phyloP scores from a whole-genome alignment of 2,888 invertebrate species.

The Nudaria mundana region DNA sequence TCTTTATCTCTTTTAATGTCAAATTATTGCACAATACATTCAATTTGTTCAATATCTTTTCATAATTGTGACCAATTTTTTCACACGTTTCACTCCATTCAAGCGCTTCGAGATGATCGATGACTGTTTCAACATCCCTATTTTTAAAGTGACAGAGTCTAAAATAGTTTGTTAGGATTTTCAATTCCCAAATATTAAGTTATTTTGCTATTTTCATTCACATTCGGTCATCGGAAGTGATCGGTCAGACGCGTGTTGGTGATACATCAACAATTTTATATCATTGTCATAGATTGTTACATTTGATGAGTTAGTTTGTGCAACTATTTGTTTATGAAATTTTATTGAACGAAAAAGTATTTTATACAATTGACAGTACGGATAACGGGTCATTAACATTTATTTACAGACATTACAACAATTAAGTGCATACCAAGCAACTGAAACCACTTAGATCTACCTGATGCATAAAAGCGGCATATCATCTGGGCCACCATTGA shows the following conservation, averaged over 20 bases:
- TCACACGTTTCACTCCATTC: slow-evolving; percentile 24
- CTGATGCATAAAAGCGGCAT: too few species aligned
- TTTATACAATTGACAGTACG: too few species aligned
- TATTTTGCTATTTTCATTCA: slow-evolving; percentile 37
- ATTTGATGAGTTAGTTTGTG: slow-evolving; percentile 24
- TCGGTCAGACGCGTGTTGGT: slow-evolving; percentile 58
- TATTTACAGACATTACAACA: too few species aligned
- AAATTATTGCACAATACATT: slow-evolving; percentile 8
- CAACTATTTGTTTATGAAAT: slow-evolving; percentile 1
- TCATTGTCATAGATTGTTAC: slow-evolving; percentile 26
- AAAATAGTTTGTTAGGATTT: slow-evolving; percentile 1
- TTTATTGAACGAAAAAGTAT: too few species aligned
- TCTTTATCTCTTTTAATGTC: not conserved
- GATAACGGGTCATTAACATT: too few species aligned
- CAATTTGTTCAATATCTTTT: slow-evolving; percentile 12
- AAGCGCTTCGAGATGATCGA: slow-evolving; percentile 25
- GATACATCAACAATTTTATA: slow-evolving; percentile 58
- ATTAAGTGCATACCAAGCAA: too few species aligned
- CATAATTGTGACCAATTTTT: slow-evolving; percentile 16
- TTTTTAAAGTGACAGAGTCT: slow-evolving; percentile 2
- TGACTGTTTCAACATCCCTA: slow-evolving; percentile 9
- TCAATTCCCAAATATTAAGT: slow-evolving; percentile 31
- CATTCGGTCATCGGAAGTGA: slow-evolving; percentile 51
- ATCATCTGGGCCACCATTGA: too few species aligned
- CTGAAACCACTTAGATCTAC: too few species aligned